Conservation (phyloP, 2,113 vertebrate species). For the Paralichthys olivaceus region DNA sequence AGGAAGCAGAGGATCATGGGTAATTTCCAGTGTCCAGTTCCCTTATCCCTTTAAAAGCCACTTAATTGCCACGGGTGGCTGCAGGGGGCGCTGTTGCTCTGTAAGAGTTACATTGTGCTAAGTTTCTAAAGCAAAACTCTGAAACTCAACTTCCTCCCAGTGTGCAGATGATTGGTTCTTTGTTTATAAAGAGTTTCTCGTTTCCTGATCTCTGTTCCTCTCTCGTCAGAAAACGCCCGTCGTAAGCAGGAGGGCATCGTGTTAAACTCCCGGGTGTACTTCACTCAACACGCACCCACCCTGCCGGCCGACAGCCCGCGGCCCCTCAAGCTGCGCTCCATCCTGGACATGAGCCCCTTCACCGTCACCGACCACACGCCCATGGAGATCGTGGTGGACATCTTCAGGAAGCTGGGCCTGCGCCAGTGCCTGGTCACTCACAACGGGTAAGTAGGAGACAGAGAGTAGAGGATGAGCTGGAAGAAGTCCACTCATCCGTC, state of each 20-base stretch:
- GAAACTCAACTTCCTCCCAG: too few species aligned
- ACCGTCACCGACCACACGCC: constrained; percentile 99
- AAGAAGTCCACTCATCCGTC: too few species aligned
- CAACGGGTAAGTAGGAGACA: constrained; percentile 89
- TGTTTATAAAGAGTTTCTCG: neutral
- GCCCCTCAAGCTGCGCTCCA: constrained; percentile 95
- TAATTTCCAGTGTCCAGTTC: too few species aligned
- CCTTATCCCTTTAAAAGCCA: too few species aligned
- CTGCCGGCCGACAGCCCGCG: constrained; percentile 97
- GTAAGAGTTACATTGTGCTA: too few species aligned
- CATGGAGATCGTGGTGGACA: constrained; percentile 99
- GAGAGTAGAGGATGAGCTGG: too few species aligned
- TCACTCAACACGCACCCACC: constrained; percentile 96
- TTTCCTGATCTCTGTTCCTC: too few species aligned
- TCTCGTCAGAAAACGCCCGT: constrained; percentile 90
- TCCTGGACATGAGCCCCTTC: constrained; percentile 99
- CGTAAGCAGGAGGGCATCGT: constrained; percentile 97
- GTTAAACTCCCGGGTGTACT: constrained; percentile 95
- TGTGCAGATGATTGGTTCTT: too few species aligned
- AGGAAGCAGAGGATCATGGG: too few species aligned
- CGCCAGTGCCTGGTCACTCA: constrained; percentile 99
- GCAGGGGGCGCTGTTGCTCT: too few species aligned
- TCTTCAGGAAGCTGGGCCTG: constrained; percentile 97
- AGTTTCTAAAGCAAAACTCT: too few species aligned
- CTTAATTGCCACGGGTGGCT: too few species aligned